Evolutionary conservation across 2,797 vertebrate species (phyloP).

Genomic region (Perdix hodgsoniae): DNA sequence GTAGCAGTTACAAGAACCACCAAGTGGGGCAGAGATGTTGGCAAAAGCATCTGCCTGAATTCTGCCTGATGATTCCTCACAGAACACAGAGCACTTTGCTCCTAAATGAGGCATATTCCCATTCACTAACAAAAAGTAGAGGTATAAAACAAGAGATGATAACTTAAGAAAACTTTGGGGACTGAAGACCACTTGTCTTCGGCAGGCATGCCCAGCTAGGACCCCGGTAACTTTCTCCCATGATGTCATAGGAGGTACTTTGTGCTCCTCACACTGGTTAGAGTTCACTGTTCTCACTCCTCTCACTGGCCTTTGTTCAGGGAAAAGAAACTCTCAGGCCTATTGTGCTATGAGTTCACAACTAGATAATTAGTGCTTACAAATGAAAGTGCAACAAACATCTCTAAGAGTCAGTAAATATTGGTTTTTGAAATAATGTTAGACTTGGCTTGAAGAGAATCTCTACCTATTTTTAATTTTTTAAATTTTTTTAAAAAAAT

Average conservation of each 20-base stretch:
- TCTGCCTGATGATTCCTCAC: background rate
- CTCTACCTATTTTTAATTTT: background rate
- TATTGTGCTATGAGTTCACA: background rate
- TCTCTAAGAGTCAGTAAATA: background rate
- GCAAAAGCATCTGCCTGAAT: background rate
- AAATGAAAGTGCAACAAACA: background rate
- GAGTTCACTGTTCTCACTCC: background rate
- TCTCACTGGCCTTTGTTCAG: background rate
- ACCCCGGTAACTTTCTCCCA: background rate
- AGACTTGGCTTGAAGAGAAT: background rate
- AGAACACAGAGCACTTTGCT: background rate
- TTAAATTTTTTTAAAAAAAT: background rate
- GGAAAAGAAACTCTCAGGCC: background rate
- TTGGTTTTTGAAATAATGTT: background rate
- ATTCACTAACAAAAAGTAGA: background rate
- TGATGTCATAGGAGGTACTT: background rate
- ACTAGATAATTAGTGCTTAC: background rate
- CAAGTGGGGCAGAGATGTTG: background rate
- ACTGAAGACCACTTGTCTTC: background rate
- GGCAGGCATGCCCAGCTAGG: background rate
- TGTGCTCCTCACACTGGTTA: background rate
- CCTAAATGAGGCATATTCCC: background rate
- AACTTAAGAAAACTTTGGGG: background rate
- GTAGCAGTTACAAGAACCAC: background rate
- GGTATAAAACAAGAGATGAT: background rate